Percentiles rank a stretch among this genome's conserved stretches.
phyloP scores from a whole-genome alignment of 2,113 vertebrate genomes.

The Barbus barbus region DNA sequence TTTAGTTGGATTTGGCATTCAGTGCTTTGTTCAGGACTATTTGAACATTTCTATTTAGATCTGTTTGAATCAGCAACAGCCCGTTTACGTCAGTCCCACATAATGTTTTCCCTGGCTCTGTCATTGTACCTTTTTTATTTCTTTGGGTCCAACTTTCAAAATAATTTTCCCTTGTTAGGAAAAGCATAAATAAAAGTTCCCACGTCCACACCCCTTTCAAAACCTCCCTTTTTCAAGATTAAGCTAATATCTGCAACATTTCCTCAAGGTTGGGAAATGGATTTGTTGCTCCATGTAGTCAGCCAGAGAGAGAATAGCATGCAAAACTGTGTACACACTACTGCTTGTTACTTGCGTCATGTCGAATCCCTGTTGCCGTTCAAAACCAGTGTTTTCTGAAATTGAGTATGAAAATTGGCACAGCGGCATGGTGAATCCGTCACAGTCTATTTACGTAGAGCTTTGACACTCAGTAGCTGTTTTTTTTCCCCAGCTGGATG shows the following conservation, averaged over 20 bases:
- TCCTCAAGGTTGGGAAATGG: not conserved
- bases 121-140: not conserved
- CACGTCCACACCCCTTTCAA: not conserved
- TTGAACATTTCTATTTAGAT: not conserved
- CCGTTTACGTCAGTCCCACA: not conserved
- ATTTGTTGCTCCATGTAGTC: conserved; percentile 1
- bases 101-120: not conserved
- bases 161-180: not conserved
- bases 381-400: not conserved
- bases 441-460: not conserved
- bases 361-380: not conserved
- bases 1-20: not conserved
- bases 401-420: not conserved
- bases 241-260: not conserved
- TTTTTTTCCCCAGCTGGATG: not conserved
- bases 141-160: not conserved
- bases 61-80: not conserved
- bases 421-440: not conserved
- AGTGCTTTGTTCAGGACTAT: not conserved
- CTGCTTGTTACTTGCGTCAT: not conserved
- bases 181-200: not conserved
- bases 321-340: not conserved
- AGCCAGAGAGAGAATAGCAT: not conserved
- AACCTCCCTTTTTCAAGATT: not conserved
- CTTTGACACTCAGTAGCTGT: not conserved